Conservation (phyloP, 2,797 vertebrate species). For the Sebastes hubbsi region DNA sequence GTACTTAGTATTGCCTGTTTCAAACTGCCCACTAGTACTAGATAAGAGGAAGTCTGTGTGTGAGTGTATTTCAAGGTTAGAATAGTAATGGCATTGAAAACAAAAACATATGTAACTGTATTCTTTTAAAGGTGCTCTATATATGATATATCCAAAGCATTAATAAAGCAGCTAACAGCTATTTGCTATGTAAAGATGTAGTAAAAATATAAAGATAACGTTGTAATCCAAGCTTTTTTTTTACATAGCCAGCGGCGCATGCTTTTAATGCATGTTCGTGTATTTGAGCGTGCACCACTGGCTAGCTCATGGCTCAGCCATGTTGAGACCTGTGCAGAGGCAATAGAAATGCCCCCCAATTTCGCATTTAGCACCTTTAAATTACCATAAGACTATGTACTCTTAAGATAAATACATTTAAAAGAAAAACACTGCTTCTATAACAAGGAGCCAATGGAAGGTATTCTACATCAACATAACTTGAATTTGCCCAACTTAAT, state of each 20-base stretch:
- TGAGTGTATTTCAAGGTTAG: conserved; percentile 15
- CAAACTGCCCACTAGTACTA: conserved; percentile 35
- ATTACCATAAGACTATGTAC: not conserved
- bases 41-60: conserved; percentile 38
- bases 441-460: not conserved
- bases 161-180: too few relatives aligned
- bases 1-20: conserved; percentile 58
- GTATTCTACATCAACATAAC: not conserved
- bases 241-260: too few relatives aligned
- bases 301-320: too few relatives aligned
- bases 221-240: too few relatives aligned
- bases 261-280: too few relatives aligned
- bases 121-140: not conserved
- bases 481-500: not conserved
- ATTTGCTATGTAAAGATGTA: too few relatives aligned
- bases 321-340: too few relatives aligned
- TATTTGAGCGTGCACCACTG: too few relatives aligned
- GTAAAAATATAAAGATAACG: too few relatives aligned
- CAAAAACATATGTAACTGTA: not conserved
- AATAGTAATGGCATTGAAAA: conserved; percentile 4
- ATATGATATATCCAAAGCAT: too few relatives aligned
- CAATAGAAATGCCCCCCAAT: too few relatives aligned
- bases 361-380: not conserved
- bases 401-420: not conserved
- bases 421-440: not conserved